Percentiles rank a stretch among this genome's conserved stretches.
Evolutionary conservation across 2,113 vertebrate species (phyloP).

Genomic region (Suricata suricatta): DNA sequence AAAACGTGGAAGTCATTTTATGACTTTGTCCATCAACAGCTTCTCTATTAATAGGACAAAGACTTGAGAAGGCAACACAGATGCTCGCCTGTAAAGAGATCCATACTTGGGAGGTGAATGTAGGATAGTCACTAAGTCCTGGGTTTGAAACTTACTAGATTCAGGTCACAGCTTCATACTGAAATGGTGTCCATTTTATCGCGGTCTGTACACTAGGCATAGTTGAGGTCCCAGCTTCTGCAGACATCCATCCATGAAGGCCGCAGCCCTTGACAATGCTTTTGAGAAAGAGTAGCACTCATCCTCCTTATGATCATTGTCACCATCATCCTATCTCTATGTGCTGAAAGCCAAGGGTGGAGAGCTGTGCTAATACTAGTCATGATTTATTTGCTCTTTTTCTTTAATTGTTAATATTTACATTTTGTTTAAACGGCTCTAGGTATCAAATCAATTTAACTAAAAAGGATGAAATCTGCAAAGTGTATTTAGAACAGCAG

Average conservation of each 20-base stretch:
- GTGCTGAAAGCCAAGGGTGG: neutral
- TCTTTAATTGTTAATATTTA: conserved; percentile 37
- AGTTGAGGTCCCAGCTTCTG: conserved; percentile 38
- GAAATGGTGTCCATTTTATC: conserved; percentile 27
- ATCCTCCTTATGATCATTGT: neutral
- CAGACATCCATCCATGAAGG: neutral
- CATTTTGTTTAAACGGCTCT: neutral
- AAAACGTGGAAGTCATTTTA: conserved; percentile 54
- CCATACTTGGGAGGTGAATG: neutral
- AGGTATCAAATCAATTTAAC: neutral
- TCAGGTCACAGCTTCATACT: neutral
- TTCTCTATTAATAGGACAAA: conserved; percentile 65
- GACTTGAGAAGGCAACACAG: conserved; percentile 62
- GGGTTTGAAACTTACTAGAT: conserved; percentile 53
- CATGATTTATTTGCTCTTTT: conserved; percentile 36
- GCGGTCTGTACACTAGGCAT: neutral
- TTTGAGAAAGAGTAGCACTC: neutral
- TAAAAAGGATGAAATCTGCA: neutral
- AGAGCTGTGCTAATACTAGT: neutral
- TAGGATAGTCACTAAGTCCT: conserved; percentile 24
- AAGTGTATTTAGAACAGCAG: neutral
- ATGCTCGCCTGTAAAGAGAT: conserved; percentile 53
- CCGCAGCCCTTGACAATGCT: neutral
- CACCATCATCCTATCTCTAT: neutral
- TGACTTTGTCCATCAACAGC: conserved; percentile 11